phyloP scores from a whole-genome alignment of 2,797 vertebrate genomes.

The Pempheris klunzingeri region DNA sequence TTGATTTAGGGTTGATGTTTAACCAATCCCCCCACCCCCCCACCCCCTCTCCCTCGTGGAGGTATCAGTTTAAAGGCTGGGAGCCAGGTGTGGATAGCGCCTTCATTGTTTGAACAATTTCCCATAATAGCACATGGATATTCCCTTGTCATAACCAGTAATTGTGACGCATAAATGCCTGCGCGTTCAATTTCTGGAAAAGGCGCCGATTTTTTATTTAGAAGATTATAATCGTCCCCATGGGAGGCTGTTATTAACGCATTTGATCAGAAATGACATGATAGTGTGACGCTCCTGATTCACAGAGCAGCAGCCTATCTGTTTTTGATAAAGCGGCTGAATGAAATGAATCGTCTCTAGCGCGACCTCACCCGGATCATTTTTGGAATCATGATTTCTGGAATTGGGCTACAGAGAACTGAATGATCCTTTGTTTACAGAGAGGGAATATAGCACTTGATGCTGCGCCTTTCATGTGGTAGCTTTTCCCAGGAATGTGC shows the following conservation, averaged over 20 bases:
- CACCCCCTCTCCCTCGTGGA: no score
- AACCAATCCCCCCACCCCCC: no score
- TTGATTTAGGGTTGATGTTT: no score
- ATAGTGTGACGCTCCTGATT: constrained; percentile 24
- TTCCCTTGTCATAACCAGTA: not conserved
- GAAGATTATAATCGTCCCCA: not conserved
- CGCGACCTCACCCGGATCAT: constrained; percentile 85
- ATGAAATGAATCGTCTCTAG: constrained; percentile 77
- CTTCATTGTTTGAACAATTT: constrained; percentile 54
- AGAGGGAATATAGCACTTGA: constrained; percentile 46
- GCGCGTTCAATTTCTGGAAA: not conserved
- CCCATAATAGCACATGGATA: not conserved
- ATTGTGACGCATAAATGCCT: constrained; percentile 3
- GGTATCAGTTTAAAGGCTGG: not conserved
- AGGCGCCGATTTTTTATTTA: not conserved
- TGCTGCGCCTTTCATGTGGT: constrained; percentile 40
- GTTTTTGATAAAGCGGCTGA: constrained; percentile 49
- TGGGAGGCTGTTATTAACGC: constrained; percentile 1
- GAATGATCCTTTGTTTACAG: constrained; percentile 84
- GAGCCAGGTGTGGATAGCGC: constrained; percentile 42
- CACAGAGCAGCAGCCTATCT: constrained; percentile 28
- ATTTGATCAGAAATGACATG: constrained; percentile 17
- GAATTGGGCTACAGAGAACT: constrained; percentile 71
- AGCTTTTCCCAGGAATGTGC: constrained; percentile 36
- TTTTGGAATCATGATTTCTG: constrained; percentile 80